phyloP scores from a whole-genome alignment of 2,888 invertebrate genomes.

The Balanococcus diminutus region DNA sequence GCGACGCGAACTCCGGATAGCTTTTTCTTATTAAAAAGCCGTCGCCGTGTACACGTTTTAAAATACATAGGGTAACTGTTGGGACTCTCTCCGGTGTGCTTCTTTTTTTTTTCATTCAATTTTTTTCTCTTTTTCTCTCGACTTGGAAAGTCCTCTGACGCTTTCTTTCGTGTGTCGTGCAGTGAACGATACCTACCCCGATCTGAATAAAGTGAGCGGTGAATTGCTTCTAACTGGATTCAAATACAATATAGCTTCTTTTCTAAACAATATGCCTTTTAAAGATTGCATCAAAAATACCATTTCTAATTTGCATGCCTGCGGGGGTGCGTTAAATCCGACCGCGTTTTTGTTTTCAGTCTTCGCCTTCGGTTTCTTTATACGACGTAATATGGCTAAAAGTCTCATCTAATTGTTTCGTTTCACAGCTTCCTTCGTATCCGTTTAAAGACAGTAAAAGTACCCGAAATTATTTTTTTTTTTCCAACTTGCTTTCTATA shows the following conservation, averaged over 20 bases:
- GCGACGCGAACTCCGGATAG: constrained; percentile 23
- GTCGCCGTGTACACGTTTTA: background rate
- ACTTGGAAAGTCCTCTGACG: background rate
- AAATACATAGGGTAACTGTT: background rate
- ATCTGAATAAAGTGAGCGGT: background rate
- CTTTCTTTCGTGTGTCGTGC: background rate
- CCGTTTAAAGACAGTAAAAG: background rate
- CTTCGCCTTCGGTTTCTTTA: background rate
- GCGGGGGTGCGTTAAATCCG: constrained; percentile 11
- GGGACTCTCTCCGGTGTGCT: background rate
- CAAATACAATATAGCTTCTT: background rate
- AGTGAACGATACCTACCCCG: background rate
- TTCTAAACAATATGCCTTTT: background rate
- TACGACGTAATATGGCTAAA: background rate
- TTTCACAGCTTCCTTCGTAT: background rate
- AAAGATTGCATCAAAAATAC: background rate
- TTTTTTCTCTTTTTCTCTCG: background rate
- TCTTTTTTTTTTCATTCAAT: background rate
- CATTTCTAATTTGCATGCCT: constrained; percentile 16
- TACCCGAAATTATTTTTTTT: background rate
- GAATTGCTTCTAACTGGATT: background rate
- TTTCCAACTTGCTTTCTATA: background rate
- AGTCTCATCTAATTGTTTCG: background rate
- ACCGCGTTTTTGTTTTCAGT: background rate
- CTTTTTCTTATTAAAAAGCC: constrained; percentile 34